phyloP scores from a whole-genome alignment of 2,888 invertebrate genomes.

The Pristionchus exspectatus region DNA sequence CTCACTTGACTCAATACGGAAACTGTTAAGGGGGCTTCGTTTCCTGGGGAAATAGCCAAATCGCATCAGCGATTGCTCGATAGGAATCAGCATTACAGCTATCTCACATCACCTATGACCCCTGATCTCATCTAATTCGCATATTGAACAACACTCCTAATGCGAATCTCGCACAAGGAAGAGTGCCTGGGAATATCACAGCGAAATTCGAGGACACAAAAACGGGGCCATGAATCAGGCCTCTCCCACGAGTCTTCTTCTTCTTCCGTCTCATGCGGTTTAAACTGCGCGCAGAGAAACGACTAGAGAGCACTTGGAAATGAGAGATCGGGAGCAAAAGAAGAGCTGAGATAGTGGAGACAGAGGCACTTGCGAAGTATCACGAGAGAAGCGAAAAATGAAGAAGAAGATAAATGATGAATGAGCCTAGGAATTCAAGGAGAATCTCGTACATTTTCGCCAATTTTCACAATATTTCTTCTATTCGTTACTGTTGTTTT shows the following conservation, averaged over 20 bases:
- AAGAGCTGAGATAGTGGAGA: slow-evolving; percentile 31
- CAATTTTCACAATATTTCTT: background rate
- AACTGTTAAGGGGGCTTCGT: slow-evolving; percentile 22
- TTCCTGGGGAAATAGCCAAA: background rate
- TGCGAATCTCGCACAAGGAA: background rate
- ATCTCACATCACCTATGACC: background rate
- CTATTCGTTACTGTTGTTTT: background rate
- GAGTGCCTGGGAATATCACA: background rate
- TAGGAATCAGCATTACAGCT: background rate
- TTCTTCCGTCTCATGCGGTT: slow-evolving; percentile 31
- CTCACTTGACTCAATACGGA: slow-evolving; percentile 43
- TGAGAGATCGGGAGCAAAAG: background rate
- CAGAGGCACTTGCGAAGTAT: slow-evolving; percentile 36
- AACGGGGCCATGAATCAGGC: background rate
- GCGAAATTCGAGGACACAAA: slow-evolving; percentile 4
- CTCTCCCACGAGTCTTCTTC: background rate
- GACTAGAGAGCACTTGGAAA: slow-evolving; percentile 6
- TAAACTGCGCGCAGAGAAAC: background rate
- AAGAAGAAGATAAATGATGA: background rate
- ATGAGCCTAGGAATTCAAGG: background rate
- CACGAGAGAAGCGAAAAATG: slow-evolving; percentile 3
- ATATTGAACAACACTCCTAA: background rate
- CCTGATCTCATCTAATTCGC: background rate
- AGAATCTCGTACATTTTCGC: background rate
- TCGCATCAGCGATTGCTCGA: background rate